These are phyloP conservation scores for Lepidostoma basale DNA, from an alignment of 1,140 invertebrate species.

Conservation along the genomic window DNA sequence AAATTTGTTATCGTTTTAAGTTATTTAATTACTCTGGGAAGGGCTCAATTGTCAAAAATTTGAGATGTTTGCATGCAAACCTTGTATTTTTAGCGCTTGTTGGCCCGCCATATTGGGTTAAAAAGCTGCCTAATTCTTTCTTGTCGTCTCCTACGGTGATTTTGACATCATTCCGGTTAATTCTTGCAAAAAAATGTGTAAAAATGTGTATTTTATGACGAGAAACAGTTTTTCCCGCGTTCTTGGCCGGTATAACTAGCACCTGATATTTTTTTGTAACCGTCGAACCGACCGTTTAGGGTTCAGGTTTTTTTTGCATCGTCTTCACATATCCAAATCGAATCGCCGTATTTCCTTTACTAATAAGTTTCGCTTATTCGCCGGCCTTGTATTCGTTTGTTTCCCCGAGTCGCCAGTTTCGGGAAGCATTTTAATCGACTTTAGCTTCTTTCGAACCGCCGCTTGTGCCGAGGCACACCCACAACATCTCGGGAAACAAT, in stretches of 20 bases:
- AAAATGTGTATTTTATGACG: constrained; percentile 15
- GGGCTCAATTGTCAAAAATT: constrained; percentile 32
- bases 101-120: constrained; percentile 43
- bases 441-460: neutral
- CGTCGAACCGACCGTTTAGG: constrained; percentile 31
- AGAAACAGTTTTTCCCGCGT: constrained; percentile 38
- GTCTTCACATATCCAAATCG: neutral
- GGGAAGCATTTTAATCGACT: neutral
- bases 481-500: constrained; percentile 18
- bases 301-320: constrained; percentile 5
- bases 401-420: neutral
- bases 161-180: constrained; percentile 4
- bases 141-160: neutral
- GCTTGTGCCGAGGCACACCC: constrained; percentile 25
- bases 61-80: constrained; percentile 39
- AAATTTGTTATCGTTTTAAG: constrained; percentile 22
- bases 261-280: constrained; percentile 34
- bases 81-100: constrained; percentile 41
- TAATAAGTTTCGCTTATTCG: neutral
- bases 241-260: constrained; percentile 27
- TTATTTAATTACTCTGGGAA: constrained; percentile 16
- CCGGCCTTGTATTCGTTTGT: neutral
- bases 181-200: constrained; percentile 30
- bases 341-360: neutral
- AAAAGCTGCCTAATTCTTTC: constrained; percentile 33